These are phyloP conservation scores for Tinamus major DNA, from an alignment of 2,797 vertebrate species.

Conservation along the genomic window DNA sequence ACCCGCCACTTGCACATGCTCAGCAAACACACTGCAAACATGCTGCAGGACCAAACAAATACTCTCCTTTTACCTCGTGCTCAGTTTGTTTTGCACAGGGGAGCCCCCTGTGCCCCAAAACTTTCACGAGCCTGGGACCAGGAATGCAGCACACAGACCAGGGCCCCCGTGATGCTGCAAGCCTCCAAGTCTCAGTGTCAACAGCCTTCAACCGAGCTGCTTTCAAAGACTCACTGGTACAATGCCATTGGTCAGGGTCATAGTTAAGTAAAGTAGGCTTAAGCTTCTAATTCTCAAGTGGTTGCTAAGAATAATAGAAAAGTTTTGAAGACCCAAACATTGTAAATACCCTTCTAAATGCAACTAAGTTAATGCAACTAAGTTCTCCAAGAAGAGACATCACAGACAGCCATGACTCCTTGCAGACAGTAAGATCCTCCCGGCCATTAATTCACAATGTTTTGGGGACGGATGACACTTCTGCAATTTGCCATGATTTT, in stretches of 20 bases:
- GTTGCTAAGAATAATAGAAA: neutral
- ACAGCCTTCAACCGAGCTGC: neutral
- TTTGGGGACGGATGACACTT: neutral
- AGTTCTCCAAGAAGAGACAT: neutral
- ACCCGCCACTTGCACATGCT: neutral
- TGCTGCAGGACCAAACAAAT: neutral
- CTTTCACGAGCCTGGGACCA: neutral
- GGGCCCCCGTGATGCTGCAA: neutral
- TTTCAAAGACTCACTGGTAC: neutral
- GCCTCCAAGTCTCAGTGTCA: neutral
- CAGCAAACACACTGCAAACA: neutral
- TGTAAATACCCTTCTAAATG: neutral
- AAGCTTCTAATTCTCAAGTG: neutral
- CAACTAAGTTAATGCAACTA: neutral
- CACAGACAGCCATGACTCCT: neutral
- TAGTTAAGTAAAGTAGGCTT: neutral
- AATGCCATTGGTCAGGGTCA: neutral
- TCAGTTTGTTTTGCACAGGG: neutral
- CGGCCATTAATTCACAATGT: neutral
- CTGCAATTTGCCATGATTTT: neutral
- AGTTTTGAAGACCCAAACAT: neutral
- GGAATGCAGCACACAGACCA: rapidly evolving
- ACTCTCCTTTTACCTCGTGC: neutral
- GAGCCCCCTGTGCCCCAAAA: neutral
- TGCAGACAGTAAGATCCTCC: conserved; percentile 3